Evolutionary conservation across 2,113 vertebrate species (phyloP).

Genomic region (Amphiprion ocellaris): DNA sequence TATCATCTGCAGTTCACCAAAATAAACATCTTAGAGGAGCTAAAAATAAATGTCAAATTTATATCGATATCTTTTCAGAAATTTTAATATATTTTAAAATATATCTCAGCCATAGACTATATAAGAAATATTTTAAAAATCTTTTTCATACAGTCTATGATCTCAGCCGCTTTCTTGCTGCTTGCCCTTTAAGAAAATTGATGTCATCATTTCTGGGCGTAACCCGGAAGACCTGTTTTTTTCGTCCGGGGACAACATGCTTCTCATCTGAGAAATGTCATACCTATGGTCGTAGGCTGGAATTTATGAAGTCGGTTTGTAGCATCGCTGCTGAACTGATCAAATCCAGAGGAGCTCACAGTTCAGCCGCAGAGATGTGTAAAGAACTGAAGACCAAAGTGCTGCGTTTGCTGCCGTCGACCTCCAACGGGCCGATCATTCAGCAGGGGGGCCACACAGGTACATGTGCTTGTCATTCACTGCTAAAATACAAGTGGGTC

Average conservation of each 20-base stretch:
- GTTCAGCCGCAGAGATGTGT: conserved; percentile 66
- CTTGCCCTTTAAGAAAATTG: conserved; percentile 63
- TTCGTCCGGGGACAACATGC: conserved; percentile 50
- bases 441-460: conserved; percentile 46
- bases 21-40: too few relatives aligned
- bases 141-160: too few relatives aligned
- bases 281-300: neutral
- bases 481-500: neutral
- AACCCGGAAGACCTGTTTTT: conserved; percentile 70
- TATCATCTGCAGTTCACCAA: too few relatives aligned
- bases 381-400: conserved; percentile 81
- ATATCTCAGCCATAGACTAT: too few relatives aligned
- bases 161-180: too few relatives aligned
- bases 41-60: too few relatives aligned
- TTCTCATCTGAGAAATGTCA: neutral
- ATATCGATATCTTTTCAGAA: too few relatives aligned
- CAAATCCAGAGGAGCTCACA: neutral
- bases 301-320: conserved; percentile 41
- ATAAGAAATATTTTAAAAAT: too few relatives aligned
- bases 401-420: conserved; percentile 59
- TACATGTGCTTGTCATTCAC: conserved; percentile 7
- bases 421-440: conserved; percentile 42
- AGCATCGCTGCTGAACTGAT: neutral
- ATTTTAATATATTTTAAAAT: too few relatives aligned
- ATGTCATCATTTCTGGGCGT: conserved; percentile 53